Base-by-base conservation (phyloP, 2,888 invertebrate species). In the Mythimna pallens region DNA sequence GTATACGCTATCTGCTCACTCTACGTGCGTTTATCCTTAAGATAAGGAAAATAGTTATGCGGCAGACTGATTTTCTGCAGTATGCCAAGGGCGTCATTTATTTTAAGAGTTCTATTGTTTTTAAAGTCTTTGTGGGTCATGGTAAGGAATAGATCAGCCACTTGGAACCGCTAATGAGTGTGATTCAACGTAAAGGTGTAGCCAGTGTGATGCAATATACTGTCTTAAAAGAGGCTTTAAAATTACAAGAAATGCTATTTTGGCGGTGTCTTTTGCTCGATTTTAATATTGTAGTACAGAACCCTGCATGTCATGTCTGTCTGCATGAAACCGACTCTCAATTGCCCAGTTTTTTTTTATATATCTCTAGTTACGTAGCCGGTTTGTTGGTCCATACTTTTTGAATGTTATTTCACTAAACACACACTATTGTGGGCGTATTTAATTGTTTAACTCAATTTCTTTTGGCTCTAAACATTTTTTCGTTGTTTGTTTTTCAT, bases 21-120 rank as follows among this genome's bases (percentile, higher is more conserved):
- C 71, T 70, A 61, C 67, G 75, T 62, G n/a, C 64, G 76, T 84
- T 86, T 83, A 59, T 80, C n/a, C n/a, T 87, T 87, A 87, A 86
- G 87, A 85, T 80, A 76, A 85, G 79, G 76, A 79, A 83, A 85
- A 82, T 84, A 84, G 73, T 76, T 63, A 76, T 71, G 65, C 8
- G 72, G 61, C 40, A 71, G 66, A 65, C 55, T 70, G 14, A 59
- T 63, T 62, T 69, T 52, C 7, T 58, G 17, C 64, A 73, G 77
- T 64, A 30, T n/a, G 12, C 12, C 57, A 61, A 71, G n/a, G 17
- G 30, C 9, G 30, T 55, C 66, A 47, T 34, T 58, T 9, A 20
- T 30, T 64, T 58, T 30, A 40, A 6, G 36, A 58, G 25, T 8
- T 20, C 30, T 58, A 47, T 47, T 47, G 47, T 47, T 47, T 36